phyloP scores from a whole-genome alignment of 2,888 invertebrate species.

The Teleiodes luculella region DNA sequence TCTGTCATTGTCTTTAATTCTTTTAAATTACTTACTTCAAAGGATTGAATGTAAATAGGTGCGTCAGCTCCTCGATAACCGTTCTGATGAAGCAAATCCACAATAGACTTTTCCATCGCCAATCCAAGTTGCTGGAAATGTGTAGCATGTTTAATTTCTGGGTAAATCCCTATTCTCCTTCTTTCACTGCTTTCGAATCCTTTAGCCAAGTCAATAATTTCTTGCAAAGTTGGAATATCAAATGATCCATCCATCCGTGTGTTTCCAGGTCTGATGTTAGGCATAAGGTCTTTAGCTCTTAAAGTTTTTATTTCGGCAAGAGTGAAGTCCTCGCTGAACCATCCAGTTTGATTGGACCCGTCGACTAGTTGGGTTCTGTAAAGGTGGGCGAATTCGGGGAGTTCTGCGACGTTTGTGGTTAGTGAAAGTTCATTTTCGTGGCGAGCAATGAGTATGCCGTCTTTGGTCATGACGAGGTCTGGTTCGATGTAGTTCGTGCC shows the following conservation, averaged over 20 bases:
- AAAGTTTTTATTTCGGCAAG: constrained; percentile 62
- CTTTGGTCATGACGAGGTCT: constrained; percentile 65
- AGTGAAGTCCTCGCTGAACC: constrained; percentile 71
- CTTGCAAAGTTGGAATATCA: constrained; percentile 57
- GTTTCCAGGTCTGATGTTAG: constrained; percentile 57
- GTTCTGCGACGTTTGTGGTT: constrained; percentile 54
- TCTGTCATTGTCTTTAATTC: constrained; percentile 53
- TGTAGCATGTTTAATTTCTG: constrained; percentile 63
- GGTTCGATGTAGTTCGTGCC: constrained; percentile 69
- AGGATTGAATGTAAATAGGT: constrained; percentile 66
- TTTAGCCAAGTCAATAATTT: constrained; percentile 62
- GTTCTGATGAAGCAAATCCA: constrained; percentile 51
- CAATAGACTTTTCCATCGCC: constrained; percentile 53
- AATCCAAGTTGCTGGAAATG: constrained; percentile 54
- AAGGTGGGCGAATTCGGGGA: constrained; percentile 52
- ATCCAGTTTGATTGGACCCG: constrained; percentile 46
- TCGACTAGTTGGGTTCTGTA: constrained; percentile 50
- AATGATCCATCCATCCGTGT: constrained; percentile 55
- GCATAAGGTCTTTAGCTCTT: constrained; percentile 54
- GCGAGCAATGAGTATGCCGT: constrained; percentile 54
- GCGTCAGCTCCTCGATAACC: constrained; percentile 47
- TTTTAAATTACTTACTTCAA: constrained; percentile 63
- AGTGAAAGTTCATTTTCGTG: constrained; percentile 62
- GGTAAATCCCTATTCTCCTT: constrained; percentile 60
- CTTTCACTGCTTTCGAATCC: constrained; percentile 52